Evolutionary conservation across 2,797 vertebrate genomes (phyloP).

Genomic region (Darevskia mixta): DNA sequence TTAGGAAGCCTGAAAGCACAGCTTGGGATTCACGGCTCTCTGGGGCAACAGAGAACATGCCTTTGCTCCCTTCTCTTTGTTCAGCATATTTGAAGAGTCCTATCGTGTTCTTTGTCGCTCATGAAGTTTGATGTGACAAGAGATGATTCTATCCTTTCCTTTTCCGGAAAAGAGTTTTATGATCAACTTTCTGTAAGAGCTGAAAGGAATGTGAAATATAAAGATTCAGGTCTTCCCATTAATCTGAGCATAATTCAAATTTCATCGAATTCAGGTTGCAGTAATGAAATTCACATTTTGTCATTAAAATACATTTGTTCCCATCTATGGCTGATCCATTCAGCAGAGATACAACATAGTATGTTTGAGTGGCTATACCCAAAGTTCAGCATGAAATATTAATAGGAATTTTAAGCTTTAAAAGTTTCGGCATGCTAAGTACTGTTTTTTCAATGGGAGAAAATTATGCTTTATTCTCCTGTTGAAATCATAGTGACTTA

Average conservation of each 20-base stretch:
- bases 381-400: neutral
- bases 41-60: too few relatives aligned
- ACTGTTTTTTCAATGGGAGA: neutral
- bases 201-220: slow-evolving; percentile 8
- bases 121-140: neutral
- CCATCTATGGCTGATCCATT: neutral
- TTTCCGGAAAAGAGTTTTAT: neutral
- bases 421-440: neutral
- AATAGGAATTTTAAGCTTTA: neutral
- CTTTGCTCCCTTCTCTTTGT: too few relatives aligned
- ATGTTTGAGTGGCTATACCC: neutral
- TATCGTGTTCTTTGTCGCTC: neutral
- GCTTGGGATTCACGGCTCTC: too few relatives aligned
- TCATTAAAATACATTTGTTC: neutral
- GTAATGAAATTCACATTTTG: neutral
- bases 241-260: neutral
- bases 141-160: neutral
- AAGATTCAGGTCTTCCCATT: neutral
- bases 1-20: too few relatives aligned
- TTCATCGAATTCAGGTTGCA: neutral
- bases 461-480: neutral
- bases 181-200: neutral
- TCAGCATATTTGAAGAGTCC: too few relatives aligned
- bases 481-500: neutral
- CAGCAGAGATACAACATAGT: too few relatives aligned